phyloP scores from a whole-genome alignment of 2,888 invertebrate genomes.

The Adelphocoris suturalis region DNA sequence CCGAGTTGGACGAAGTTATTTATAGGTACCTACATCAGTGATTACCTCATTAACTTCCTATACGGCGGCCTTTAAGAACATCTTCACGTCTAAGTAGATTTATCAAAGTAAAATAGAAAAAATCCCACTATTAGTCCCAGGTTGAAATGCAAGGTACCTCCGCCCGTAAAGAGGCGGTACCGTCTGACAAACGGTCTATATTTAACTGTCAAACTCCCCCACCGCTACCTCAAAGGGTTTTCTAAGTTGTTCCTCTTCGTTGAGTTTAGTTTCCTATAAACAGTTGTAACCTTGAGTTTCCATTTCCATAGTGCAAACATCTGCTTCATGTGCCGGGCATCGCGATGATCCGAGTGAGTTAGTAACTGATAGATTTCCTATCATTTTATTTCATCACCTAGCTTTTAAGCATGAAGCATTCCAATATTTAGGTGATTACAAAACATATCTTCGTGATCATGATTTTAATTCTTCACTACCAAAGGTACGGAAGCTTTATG shows the following conservation, averaged over 20 bases:
- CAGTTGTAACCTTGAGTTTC: neutral
- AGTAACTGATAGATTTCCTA: neutral
- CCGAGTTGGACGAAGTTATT: no score
- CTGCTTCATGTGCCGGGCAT: neutral
- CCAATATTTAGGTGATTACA: no score
- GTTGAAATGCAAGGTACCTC: conserved; percentile 9
- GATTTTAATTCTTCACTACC: no score
- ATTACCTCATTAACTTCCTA: neutral
- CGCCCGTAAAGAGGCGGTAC: neutral
- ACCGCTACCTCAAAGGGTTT: neutral
- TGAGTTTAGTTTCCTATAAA: conserved; percentile 28
- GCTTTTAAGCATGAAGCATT: no score
- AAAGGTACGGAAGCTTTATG: no score
- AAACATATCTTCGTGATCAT: no score
- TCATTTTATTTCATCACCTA: no score
- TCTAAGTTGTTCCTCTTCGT: conserved; percentile 2
- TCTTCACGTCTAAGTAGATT: neutral
- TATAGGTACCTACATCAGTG: neutral
- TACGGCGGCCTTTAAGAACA: no score
- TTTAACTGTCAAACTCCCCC: conserved; percentile 43
- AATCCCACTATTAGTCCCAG: neutral
- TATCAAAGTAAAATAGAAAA: neutral
- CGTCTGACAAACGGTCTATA: conserved; percentile 55
- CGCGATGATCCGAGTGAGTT: conserved; percentile 14
- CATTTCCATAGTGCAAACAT: neutral